A percentile compares a stretch with the other conserved stretches of the same genome.
phyloP scores from a whole-genome alignment of 2,888 invertebrate species.

The Troglohyphantes excavatus region DNA sequence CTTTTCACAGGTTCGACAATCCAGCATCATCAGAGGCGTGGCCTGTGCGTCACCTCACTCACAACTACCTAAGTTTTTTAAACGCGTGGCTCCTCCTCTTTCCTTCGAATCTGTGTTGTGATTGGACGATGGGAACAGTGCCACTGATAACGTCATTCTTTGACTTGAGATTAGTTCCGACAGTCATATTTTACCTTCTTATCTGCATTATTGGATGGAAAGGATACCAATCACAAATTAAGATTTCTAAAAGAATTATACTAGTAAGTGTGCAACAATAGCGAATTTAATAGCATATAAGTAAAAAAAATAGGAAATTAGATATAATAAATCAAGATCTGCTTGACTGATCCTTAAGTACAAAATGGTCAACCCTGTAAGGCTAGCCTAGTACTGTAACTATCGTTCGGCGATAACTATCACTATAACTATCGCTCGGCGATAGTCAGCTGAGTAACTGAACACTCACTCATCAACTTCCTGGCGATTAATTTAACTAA shows the following conservation, averaged over 20 bases:
- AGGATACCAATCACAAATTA: slow-evolving; percentile 15
- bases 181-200: slow-evolving; percentile 82
- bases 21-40: slow-evolving; percentile 95
- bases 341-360: too few species aligned
- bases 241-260: slow-evolving; percentile 29
- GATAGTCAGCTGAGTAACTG: too few species aligned
- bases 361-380: too few species aligned
- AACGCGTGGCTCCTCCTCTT: slow-evolving; percentile 95
- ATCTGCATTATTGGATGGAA: slow-evolving; percentile 66
- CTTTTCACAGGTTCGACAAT: slow-evolving; percentile 92
- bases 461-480: too few species aligned
- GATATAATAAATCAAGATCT: too few species aligned
- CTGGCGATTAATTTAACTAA: too few species aligned
- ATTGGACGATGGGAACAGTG: slow-evolving; percentile 99
- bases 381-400: too few species aligned
- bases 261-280: slow-evolving; percentile 61
- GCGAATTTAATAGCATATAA: too few species aligned
- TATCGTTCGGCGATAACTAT: too few species aligned
- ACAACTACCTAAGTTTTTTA: slow-evolving; percentile 94
- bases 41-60: slow-evolving; percentile 93
- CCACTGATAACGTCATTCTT: slow-evolving; percentile 90
- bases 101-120: slow-evolving; percentile 95
- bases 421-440: too few species aligned
- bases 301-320: too few species aligned
- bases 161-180: slow-evolving; percentile 92